A percentile compares a stretch with the other conserved stretches of the same genome.
phyloP scores from a whole-genome alignment of 2,113 vertebrate genomes.

The Hemicordylus capensis region DNA sequence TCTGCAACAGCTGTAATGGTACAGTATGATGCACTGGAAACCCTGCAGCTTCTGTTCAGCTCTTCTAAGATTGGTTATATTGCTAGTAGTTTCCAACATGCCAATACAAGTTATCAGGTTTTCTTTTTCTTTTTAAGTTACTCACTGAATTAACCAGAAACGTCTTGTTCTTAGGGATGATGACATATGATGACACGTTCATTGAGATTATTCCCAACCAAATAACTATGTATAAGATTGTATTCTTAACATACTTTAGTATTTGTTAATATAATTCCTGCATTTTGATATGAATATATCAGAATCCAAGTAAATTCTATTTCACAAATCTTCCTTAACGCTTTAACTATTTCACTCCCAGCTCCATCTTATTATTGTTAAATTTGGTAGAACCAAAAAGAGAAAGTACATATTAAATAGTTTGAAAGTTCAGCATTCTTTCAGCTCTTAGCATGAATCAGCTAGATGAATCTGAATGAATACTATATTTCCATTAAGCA shows the following conservation, averaged over 20 bases:
- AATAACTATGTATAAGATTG: too few relatives aligned
- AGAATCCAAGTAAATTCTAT: neutral
- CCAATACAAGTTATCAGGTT: neutral
- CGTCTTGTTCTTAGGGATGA: too few relatives aligned
- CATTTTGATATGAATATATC: neutral
- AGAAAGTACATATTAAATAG: neutral
- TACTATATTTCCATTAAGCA: neutral
- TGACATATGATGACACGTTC: too few relatives aligned
- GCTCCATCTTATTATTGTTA: neutral
- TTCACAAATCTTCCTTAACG: neutral
- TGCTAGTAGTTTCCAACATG: neutral
- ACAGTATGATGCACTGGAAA: too few relatives aligned
- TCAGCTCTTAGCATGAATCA: neutral
- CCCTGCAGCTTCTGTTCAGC: neutral
- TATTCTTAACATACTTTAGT: neutral
- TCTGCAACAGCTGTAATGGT: too few relatives aligned
- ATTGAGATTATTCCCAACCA: too few relatives aligned
- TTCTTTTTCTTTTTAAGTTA: neutral
- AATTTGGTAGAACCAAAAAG: neutral
- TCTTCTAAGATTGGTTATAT: neutral
- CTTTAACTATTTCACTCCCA: neutral
- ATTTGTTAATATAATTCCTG: neutral
- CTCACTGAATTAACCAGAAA: too few relatives aligned
- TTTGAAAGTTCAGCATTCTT: neutral
- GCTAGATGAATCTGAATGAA: neutral